phyloP scores from a whole-genome alignment of 2,888 invertebrate species.

The Tetragnatha montana region DNA sequence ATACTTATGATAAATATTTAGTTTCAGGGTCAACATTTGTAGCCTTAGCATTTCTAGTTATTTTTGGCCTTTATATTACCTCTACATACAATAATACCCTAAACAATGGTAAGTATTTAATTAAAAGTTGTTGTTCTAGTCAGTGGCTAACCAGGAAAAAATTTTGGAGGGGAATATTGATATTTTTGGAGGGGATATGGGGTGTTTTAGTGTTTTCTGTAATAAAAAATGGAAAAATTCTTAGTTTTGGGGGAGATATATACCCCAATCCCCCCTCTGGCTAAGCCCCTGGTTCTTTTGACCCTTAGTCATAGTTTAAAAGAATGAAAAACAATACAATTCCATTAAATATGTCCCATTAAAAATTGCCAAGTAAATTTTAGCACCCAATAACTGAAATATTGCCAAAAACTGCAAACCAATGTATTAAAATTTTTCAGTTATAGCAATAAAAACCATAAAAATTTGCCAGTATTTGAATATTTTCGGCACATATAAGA shows the following conservation, averaged over 20 bases:
- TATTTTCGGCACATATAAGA: no score
- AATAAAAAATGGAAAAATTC: background rate
- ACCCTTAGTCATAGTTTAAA: no score
- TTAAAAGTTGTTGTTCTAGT: background rate
- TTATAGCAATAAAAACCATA: no score
- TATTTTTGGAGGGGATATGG: background rate
- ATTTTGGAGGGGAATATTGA: background rate
- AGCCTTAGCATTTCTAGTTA: conserved; percentile 26
- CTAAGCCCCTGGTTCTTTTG: background rate
- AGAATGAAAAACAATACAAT: no score
- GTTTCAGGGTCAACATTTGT: conserved; percentile 47
- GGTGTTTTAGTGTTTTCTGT: no score
- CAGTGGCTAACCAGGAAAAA: background rate
- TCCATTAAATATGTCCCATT: no score
- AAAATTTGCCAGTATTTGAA: no score
- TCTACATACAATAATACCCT: conserved; percentile 37
- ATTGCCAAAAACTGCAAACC: no score
- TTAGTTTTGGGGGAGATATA: background rate
- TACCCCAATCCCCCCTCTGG: background rate
- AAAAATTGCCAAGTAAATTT: no score
- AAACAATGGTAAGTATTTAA: conserved; percentile 52
- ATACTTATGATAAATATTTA: background rate
- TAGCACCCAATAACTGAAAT: no score
- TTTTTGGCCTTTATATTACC: conserved; percentile 42
- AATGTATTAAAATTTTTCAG: no score